A percentile compares a stretch with the other conserved stretches of the same genome.
These are phyloP conservation scores for Trachythela sp. DNA, from an alignment of 64 coral and sea anemone genomes.

Conservation along the genomic window DNA sequence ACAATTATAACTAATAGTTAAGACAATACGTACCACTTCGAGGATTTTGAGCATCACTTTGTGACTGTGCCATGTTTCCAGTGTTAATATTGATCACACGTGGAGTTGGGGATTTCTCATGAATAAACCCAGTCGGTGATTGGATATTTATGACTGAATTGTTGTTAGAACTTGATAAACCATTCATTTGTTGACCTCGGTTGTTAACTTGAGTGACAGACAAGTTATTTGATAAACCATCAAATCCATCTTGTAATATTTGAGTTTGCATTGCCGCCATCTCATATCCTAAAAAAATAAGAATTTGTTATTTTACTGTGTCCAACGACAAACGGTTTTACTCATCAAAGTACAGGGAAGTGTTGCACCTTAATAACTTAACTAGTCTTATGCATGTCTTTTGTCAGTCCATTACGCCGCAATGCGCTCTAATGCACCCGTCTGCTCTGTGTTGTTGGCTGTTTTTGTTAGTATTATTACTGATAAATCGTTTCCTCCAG, in stretches of 20 bases:
- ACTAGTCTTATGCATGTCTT: too few species aligned
- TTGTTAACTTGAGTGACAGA: not conserved
- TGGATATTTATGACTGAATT: not conserved
- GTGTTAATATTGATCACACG: not conserved
- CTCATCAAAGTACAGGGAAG: too few species aligned
- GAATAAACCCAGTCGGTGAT: not conserved
- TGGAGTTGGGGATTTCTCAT: not conserved
- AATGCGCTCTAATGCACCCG: too few species aligned
- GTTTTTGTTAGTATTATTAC: too few species aligned
- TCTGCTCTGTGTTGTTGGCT: too few species aligned
- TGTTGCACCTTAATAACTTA: too few species aligned
- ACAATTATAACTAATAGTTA: too few species aligned
- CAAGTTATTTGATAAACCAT: not conserved
- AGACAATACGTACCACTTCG: not conserved
- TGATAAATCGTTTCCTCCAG: too few species aligned
- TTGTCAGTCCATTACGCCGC: too few species aligned
- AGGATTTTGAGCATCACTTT: not conserved
- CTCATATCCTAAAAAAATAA: not conserved
- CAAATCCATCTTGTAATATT: not conserved
- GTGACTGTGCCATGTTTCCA: not conserved
- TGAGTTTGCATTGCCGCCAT: not conserved
- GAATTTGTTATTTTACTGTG: not conserved
- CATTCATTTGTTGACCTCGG: not conserved
- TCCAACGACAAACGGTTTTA: too few species aligned
- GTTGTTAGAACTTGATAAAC: not conserved